Base-by-base conservation (phyloP, 1,140 invertebrate genomes). In the Tyrophagus putrescentiae region DNA sequence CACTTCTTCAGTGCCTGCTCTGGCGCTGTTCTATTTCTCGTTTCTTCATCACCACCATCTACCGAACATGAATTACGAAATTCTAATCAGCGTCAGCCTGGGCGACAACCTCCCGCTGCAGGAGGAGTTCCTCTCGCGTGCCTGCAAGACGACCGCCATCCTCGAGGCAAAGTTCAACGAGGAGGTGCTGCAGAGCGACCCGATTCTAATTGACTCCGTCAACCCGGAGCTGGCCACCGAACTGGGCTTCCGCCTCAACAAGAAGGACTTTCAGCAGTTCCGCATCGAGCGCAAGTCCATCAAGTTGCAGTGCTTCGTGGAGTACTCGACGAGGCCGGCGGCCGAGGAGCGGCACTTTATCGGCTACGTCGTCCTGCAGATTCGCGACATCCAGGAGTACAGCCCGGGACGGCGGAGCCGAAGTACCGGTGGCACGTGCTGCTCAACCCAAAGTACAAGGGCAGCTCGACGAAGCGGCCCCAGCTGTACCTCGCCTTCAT, bases 181-280 rank as follows among this genome's bases (percentile, higher is more conserved):
- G 5, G 76, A 77, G 66, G 62, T 74, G 9, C 64, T 77, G 34
- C 61, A 67, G 4, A 75, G 73, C 33, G 76, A 77, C 66, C 72
- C 73, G 29, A 70, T 75, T 11, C 65, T 70, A 34, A 73, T 76
- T 65, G 31, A 32, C 18, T 65, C 66, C 27, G 70, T 71, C 44
- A 64, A 50, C 27, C 73, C 74, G 29, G 68, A 73, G 54, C 71
- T 77, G 53, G 73, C 71, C 18, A 75, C 76, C 59, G 76, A 77
- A 64, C 61, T 77, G 31, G 75, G 74, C 21, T 77, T 76, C 74
- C 73, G 76, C 62, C 61, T 77, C 18, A 72, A 76, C 62, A 73
- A 71, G 56, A 75, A 76, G 64, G 66, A 69, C 31, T 64, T 76
- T 9, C 73, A 75, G 52, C 70, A 74, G 57, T 74, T 76, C 65